Conservation (phyloP, 2,113 vertebrate genomes). For the Pollimyrus isidori region DNA sequence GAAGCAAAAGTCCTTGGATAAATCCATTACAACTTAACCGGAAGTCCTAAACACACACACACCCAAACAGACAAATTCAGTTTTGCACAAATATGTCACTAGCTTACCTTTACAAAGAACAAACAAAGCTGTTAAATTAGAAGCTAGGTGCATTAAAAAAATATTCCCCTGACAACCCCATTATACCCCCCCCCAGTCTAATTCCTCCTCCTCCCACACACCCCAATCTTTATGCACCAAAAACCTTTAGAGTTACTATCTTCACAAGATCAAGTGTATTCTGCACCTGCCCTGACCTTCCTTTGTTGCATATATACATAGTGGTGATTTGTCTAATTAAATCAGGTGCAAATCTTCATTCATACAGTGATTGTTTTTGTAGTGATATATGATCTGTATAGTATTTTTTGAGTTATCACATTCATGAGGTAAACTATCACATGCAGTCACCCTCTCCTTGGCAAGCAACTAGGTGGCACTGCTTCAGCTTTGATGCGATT, state of each 20-base stretch:
- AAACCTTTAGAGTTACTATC: background rate
- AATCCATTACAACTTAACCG: background rate
- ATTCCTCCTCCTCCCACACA: background rate
- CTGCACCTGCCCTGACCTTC: background rate
- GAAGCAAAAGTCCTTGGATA: background rate
- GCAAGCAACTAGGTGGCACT: background rate
- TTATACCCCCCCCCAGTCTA: background rate
- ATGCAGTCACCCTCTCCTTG: background rate
- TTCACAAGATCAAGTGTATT: background rate
- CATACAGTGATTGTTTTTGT: background rate
- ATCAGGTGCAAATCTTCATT: background rate
- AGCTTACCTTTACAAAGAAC: background rate
- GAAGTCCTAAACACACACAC: background rate
- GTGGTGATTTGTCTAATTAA: background rate
- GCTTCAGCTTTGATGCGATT: background rate
- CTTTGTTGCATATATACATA: background rate
- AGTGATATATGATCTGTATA: background rate
- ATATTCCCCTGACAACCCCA: background rate
- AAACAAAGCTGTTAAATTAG: background rate
- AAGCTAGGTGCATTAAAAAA: background rate
- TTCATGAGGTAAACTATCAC: background rate
- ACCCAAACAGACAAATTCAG: background rate
- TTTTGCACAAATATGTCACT: background rate
- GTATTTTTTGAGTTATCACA: background rate
- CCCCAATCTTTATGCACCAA: background rate